Percentiles rank a stretch among this genome's conserved stretches.
These are phyloP conservation scores for Cheilinus undulatus DNA, from an alignment of 2,113 vertebrate species.

Conservation along the genomic window DNA sequence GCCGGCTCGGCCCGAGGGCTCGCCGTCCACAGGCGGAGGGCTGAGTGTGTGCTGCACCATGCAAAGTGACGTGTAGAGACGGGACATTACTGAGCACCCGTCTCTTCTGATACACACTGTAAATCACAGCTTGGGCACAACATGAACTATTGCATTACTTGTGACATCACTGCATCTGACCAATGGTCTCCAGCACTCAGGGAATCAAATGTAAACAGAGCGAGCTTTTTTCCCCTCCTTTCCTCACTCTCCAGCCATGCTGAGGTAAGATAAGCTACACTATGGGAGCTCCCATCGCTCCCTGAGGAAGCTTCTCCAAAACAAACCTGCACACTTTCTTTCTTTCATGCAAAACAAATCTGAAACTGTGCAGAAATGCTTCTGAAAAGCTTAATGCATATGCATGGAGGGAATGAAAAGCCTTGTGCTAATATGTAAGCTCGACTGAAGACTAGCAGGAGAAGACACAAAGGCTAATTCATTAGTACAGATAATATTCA, in stretches of 20 bases:
- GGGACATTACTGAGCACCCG: slow-evolving; percentile 41
- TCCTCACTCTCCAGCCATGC: slow-evolving; percentile 42
- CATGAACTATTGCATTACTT: slow-evolving; percentile 63
- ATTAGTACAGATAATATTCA: slow-evolving; percentile 83
- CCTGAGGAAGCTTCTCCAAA: slow-evolving; percentile 63
- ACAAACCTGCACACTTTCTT: slow-evolving; percentile 51
- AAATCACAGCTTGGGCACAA: slow-evolving; percentile 48
- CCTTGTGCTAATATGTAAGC: slow-evolving; percentile 62
- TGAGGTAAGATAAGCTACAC: slow-evolving; percentile 67
- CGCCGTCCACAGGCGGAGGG: slow-evolving; percentile 54
- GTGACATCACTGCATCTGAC: slow-evolving; percentile 78
- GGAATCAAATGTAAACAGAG: slow-evolving; percentile 69
- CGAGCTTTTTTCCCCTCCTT: slow-evolving; percentile 31
- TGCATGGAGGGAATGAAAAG: slow-evolving; percentile 59
- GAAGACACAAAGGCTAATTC: slow-evolving; percentile 79
- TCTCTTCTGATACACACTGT: slow-evolving; percentile 44
- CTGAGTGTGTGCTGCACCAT: slow-evolving; percentile 20
- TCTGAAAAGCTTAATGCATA: slow-evolving; percentile 49
- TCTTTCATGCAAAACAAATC: slow-evolving; percentile 43
- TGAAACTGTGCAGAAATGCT: slow-evolving; percentile 47
- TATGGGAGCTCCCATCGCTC: slow-evolving; percentile 57
- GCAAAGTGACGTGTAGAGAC: slow-evolving; percentile 45
- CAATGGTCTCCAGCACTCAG: slow-evolving; percentile 66
- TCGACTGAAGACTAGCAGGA: slow-evolving; percentile 63
- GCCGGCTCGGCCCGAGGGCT: slow-evolving; percentile 63